A percentile compares a stretch with the other conserved stretches of the same genome.
Conservation (phyloP, 2,888 invertebrate species). For the Lithophane socia region DNA sequence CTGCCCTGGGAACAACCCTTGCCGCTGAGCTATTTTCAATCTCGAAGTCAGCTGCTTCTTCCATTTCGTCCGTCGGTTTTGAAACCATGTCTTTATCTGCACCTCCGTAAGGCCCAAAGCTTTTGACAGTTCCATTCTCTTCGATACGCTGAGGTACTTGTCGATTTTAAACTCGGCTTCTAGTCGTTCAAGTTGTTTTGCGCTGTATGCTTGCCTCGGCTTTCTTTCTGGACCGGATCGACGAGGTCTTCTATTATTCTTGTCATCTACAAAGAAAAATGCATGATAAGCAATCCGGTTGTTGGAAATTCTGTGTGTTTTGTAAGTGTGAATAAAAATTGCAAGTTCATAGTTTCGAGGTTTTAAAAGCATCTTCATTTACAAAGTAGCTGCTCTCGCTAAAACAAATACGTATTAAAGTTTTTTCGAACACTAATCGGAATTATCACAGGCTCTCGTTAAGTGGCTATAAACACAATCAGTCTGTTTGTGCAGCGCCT, state of each 20-base stretch:
- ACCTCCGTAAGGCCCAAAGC: slow-evolving; percentile 97
- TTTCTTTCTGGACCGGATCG: slow-evolving; percentile 98
- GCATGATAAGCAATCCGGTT: slow-evolving; percentile 27
- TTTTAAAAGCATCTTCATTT: slow-evolving; percentile 71
- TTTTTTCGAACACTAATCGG: slow-evolving; percentile 88
- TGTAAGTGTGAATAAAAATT: slow-evolving; percentile 52
- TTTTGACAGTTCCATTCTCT: slow-evolving; percentile 98
- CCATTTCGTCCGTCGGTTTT: slow-evolving; percentile 98
- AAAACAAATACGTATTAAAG: slow-evolving; percentile 82
- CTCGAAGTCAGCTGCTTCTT: slow-evolving; percentile 98
- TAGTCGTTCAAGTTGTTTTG: slow-evolving; percentile 97
- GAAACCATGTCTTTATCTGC: slow-evolving; percentile 99
- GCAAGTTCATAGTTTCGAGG: slow-evolving; percentile 57
- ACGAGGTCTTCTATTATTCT: slow-evolving; percentile 94
- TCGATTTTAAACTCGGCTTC: slow-evolving; percentile 98
- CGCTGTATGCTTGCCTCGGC: slow-evolving; percentile 98
- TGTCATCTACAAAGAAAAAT: slow-evolving; percentile 92
- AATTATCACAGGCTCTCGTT: slow-evolving; percentile 87
- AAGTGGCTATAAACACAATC: slow-evolving; percentile 90
- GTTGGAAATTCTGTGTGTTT: slow-evolving; percentile 28
- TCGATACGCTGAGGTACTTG: slow-evolving; percentile 98
- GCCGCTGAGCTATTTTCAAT: slow-evolving; percentile 96
- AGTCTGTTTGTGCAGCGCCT: slow-evolving; percentile 85
- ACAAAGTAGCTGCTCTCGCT: slow-evolving; percentile 87
- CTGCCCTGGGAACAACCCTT: slow-evolving; percentile 94